These are phyloP conservation scores for Drosophila sp. DNA, from an alignment of 1,140 invertebrate species.

Conservation along the genomic window DNA sequence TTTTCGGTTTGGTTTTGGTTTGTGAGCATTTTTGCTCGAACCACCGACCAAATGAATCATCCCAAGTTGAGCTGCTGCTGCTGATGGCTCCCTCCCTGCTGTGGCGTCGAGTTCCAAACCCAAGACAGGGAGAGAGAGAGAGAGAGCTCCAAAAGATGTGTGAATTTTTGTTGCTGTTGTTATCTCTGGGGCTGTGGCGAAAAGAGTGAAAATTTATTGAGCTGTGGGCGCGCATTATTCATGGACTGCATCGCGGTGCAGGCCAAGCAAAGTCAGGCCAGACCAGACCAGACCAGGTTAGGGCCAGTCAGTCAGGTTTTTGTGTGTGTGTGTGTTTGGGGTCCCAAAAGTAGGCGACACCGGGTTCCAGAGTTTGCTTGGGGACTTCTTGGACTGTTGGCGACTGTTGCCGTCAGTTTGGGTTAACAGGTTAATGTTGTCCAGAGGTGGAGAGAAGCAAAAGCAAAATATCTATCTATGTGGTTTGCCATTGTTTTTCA, in stretches of 20 bases:
- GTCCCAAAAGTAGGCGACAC: slow-evolving; percentile 75
- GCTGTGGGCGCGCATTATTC: slow-evolving; percentile 82
- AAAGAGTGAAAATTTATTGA: slow-evolving; percentile 82
- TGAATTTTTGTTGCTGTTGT: slow-evolving; percentile 61
- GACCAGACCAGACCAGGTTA: background rate
- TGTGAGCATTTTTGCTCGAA: slow-evolving; percentile 25
- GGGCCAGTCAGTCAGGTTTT: background rate
- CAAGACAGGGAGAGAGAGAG: slow-evolving; percentile 6
- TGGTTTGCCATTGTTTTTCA: slow-evolving; percentile 65
- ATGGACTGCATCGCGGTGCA: slow-evolving; percentile 64
- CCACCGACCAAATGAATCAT: slow-evolving; percentile 74
- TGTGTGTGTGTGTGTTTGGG: background rate
- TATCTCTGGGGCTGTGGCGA: slow-evolving; percentile 64
- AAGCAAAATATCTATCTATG: slow-evolving; percentile 45
- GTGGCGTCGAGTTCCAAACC: slow-evolving; percentile 66
- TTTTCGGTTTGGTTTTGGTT: slow-evolving; percentile 42
- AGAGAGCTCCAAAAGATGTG: slow-evolving; percentile 61
- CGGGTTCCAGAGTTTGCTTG: slow-evolving; percentile 48
- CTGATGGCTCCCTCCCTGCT: slow-evolving; percentile 61
- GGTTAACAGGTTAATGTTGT: slow-evolving; percentile 81
- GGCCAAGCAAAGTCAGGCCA: too few species aligned
- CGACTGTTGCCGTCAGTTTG: slow-evolving; percentile 68
- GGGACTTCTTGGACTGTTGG: slow-evolving; percentile 41
- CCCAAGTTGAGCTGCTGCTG: slow-evolving; percentile 38
- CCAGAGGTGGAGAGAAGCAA: slow-evolving; percentile 21